A percentile compares a stretch with the other conserved stretches of the same genome.
phyloP scores from a whole-genome alignment of 2,113 vertebrate genomes.

The Phoenicopterus ruber region DNA sequence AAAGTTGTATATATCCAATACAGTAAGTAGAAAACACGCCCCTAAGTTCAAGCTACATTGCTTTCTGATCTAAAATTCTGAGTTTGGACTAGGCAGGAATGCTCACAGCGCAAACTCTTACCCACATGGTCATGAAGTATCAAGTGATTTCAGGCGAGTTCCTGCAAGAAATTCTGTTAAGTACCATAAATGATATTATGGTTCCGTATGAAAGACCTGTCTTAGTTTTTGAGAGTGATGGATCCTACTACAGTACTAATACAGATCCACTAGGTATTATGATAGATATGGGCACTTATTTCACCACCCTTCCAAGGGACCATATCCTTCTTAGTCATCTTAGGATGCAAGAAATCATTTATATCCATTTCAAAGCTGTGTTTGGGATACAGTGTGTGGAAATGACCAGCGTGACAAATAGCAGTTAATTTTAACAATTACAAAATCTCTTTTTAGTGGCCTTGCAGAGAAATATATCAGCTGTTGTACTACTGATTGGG shows the following conservation, averaged over 20 bases:
- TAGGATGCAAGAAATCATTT: not conserved
- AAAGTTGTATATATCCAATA: not conserved
- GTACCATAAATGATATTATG: not conserved
- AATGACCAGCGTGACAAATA: not conserved
- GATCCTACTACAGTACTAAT: not conserved
- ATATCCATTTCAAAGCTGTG: not conserved
- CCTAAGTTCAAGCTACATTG: not conserved
- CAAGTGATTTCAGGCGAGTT: not conserved
- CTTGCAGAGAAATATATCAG: not conserved
- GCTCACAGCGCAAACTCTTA: not conserved
- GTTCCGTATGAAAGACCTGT: not conserved
- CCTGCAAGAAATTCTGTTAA: not conserved
- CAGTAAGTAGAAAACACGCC: rapidly evolving
- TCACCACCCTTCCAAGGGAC: not conserved
- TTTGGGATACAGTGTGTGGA: not conserved
- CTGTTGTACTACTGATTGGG: not conserved
- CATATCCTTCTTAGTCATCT: not conserved
- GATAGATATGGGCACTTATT: not conserved
- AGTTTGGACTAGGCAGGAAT: not conserved
- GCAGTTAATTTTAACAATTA: not conserved
- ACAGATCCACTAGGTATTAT: not conserved
- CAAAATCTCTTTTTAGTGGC: not conserved
- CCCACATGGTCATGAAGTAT: not conserved
- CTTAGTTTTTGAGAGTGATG: not conserved
- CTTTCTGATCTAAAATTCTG: not conserved